Evolutionary conservation across 2,888 invertebrate genomes (phyloP), one percentile per base, ranked within the genome.

Genomic region (Coenonympha arcania): DNA sequence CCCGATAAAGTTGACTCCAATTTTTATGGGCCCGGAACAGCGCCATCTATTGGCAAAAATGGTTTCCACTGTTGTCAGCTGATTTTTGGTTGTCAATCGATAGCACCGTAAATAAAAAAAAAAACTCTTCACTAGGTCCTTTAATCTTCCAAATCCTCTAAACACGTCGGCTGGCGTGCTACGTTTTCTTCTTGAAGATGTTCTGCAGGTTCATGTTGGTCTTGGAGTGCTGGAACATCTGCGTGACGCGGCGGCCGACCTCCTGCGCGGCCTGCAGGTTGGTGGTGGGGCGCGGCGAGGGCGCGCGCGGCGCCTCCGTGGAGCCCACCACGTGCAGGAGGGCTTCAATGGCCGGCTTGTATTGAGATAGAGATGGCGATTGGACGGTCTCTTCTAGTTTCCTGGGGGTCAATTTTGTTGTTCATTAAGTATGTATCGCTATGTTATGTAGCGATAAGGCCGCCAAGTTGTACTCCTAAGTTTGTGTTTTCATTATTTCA

Each of bases 121-220:
- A n/a, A n/a, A n/a, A n/a, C n/a, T n/a, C n/a, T n/a, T n/a, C n/a
- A n/a, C n/a, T n/a, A n/a, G n/a, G n/a, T n/a, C n/a, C n/a, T 18
- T 18, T 34, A 36, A 19, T 36, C 36, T 16, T 26, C 26, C 16
- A 24, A 26, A 41, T 41, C 16, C n/a, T n/a, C n/a, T n/a, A n/a
- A 41, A 30, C 8, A 30, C 28, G 28, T 28, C 18, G 15, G 24
- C 24, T 15, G 18, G 8, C 8, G 13, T 30, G 55, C 57, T 84
- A 87, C 18, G 84, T 77, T 64, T 87, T 87, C 70, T 87, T 87
- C 57, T 87, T 87, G 53, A 87, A 87, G 63, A 87, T 86, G 53
- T 77, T 87, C 50, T 75, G 87, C 33, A 87, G 55, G 55, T 86
- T 83, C 66, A 86, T 87, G 43, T 85, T 85, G 1, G 71, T 73